These are phyloP conservation scores for Pseudococcus viburni DNA, from an alignment of 2,888 invertebrate genomes.

Conservation along the genomic window DNA sequence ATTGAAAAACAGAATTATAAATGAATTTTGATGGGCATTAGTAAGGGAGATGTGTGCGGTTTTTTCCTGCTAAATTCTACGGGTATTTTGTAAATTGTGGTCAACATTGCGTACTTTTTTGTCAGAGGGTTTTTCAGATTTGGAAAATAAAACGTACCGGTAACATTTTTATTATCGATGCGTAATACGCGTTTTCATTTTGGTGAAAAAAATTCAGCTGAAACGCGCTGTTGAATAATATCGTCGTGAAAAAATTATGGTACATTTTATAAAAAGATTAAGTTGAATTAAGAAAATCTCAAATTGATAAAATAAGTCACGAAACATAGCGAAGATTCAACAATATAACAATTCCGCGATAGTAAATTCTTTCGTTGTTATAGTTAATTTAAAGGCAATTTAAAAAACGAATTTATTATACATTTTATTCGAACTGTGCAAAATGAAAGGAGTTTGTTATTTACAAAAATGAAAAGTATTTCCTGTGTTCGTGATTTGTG, in stretches of 20 bases:
- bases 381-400: slow-evolving; percentile 37
- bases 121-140: background rate
- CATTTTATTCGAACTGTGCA: slow-evolving; percentile 22
- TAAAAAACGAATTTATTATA: slow-evolving; percentile 41
- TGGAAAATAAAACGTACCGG: background rate
- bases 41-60: background rate
- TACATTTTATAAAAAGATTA: slow-evolving; percentile 25
- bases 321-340: slow-evolving; percentile 29
- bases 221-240: background rate
- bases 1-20: slow-evolving; percentile 33
- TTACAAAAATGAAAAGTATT: slow-evolving; percentile 48
- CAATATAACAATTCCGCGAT: slow-evolving; percentile 22
- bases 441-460: slow-evolving; percentile 30
- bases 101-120: background rate
- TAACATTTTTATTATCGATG: background rate
- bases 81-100: background rate
- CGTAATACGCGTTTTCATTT: background rate
- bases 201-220: background rate
- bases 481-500: slow-evolving; percentile 26
- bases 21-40: slow-evolving; percentile 39
- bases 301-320: slow-evolving; percentile 49
- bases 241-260: background rate
- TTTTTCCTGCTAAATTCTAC: background rate
- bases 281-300: slow-evolving; percentile 36
- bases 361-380: slow-evolving; percentile 35